Evolutionary conservation across 2,888 invertebrate genomes (phyloP).

Genomic region (Callinectes sapidus): DNA sequence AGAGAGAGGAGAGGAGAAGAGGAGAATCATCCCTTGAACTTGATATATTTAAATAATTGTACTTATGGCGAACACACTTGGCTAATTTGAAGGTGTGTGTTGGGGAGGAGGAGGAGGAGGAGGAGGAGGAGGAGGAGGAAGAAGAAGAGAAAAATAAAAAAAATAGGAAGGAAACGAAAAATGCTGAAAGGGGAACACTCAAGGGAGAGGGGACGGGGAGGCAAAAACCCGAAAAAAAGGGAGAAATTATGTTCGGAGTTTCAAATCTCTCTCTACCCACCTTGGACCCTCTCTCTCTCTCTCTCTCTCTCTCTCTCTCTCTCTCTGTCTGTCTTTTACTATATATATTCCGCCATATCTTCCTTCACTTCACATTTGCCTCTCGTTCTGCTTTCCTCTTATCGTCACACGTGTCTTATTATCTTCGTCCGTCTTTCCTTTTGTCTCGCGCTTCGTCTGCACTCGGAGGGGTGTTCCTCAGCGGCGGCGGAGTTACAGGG

Average conservation of each 20-base stretch:
- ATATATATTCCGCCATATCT: background rate
- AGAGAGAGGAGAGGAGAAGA: no score
- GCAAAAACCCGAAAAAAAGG: background rate
- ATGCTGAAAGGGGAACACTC: background rate
- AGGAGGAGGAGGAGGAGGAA: background rate
- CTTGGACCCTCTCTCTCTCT: no score
- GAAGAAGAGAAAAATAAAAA: background rate
- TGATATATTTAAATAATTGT: background rate
- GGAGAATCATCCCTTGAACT: background rate
- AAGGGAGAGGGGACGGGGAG: no score
- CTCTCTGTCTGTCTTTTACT: background rate
- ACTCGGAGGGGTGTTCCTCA: background rate
- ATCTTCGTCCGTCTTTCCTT: background rate
- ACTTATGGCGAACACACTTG: background rate
- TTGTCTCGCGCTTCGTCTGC: background rate
- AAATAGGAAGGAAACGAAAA: background rate
- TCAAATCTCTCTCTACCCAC: background rate
- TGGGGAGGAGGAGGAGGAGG: background rate
- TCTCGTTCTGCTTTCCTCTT: slow-evolving; percentile 26
- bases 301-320: background rate
- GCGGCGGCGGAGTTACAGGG: background rate
- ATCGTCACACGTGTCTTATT: background rate
- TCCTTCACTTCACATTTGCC: background rate
- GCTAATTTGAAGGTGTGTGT: background rate
- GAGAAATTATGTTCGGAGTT: background rate